A percentile compares a stretch with the other conserved stretches of the same genome.
Conservation (phyloP, 2,113 vertebrate species). For the Nycticebus coucang region DNA sequence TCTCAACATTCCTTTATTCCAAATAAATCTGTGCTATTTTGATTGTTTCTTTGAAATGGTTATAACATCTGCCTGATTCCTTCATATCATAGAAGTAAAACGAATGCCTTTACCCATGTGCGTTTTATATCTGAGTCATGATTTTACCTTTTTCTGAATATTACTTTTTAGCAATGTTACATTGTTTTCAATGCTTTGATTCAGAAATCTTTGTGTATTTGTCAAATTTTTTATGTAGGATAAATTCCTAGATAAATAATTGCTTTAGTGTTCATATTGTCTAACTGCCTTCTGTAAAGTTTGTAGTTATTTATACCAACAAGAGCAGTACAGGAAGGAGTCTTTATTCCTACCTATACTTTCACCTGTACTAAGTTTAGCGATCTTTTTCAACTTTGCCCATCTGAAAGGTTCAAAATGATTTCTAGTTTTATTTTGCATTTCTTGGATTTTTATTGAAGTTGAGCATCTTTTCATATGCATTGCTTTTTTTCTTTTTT, state of each 20-base stretch:
- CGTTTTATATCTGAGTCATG: neutral
- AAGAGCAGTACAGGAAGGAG: neutral
- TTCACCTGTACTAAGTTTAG: neutral
- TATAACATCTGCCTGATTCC: neutral
- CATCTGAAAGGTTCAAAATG: neutral
- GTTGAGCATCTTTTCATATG: neutral
- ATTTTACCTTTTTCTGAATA: neutral
- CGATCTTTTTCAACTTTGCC: neutral
- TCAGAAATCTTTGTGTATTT: neutral
- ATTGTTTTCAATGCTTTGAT: neutral
- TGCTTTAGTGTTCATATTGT: neutral
- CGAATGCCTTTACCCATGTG: neutral
- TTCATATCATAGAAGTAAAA: neutral
- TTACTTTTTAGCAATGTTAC: neutral
- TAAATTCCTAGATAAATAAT: neutral
- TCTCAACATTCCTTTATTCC: neutral
- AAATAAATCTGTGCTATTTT: neutral
- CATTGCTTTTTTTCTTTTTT: no score
- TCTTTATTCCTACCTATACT: neutral
- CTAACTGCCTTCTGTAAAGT: neutral
- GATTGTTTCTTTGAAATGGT: neutral
- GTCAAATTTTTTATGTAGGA: neutral
- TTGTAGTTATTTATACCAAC: neutral
- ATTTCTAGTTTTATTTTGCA: slow-evolving; percentile 2
- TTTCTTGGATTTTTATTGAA: neutral